Evolutionary conservation across 2,888 invertebrate species (phyloP), one percentile per base, ranked within the genome.

Genomic region (Cantharis rufa): DNA sequence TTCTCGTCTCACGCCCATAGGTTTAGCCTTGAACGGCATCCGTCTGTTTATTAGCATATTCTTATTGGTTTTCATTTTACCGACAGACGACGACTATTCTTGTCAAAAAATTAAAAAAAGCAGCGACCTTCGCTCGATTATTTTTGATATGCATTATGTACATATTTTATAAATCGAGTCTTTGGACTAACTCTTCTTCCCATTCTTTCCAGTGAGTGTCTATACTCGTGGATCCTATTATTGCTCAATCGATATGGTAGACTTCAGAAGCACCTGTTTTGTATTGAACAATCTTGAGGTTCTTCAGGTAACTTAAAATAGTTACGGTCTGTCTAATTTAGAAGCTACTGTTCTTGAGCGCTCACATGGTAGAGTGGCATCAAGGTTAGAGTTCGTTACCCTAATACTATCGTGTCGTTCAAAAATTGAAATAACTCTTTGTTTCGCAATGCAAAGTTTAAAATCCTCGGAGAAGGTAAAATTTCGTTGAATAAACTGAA

Each of bases 291-390:
- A 48, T 48, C n/a, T 48, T n/a, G 9, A n/a, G 48, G n/a, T 48
- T 48, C 48, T n/a, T 11, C 48, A 48, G 48, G 48, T 48, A 48
- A 48, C n/a, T 24, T 9, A 1, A 69, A 69, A 15, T 32, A 84
- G 85, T 85, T 85, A 84, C 83, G 85, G 83, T 84, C 83, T 84
- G 80, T 78, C 75, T 82, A 76, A 70, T 78, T 69, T 79, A 75
- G 72, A 63, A 63, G 78, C 78, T 69, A 73, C 71, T 63, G 68
- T 61, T 62, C 62, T 70, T 70, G n/a, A 61, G 21, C 18, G 48
- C 28, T 18, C 24, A 72, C 27, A 66, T 72, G 70, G 69, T 69
- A 24, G 70, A 68, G 28, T 15, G 69, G 62, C 66, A 75, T 75
- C 75, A 75, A 75, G 71, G 75, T 75, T 75, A 62, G 70, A 75